phyloP scores from a whole-genome alignment of 2,113 vertebrate species.

The Cavia aperea region DNA sequence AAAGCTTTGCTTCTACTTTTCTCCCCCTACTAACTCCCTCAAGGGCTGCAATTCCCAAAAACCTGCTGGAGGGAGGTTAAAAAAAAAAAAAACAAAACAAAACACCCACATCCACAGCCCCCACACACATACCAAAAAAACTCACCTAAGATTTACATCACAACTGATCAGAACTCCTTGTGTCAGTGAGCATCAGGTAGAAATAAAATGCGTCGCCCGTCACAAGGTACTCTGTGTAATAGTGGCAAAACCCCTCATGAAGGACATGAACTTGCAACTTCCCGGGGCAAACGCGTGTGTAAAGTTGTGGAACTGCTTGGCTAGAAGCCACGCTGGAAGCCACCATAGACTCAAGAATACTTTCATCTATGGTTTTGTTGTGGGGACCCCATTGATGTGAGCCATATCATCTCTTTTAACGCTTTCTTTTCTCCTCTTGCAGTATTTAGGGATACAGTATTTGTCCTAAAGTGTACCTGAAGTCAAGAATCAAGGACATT shows the following conservation, averaged over 20 bases:
- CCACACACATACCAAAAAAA: background rate
- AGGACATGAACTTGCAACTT: slow-evolving; percentile 43
- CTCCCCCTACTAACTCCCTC: slow-evolving; percentile 50
- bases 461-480: background rate
- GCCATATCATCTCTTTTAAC: background rate
- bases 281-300: background rate
- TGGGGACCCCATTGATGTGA: background rate
- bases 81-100: background rate
- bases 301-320: slow-evolving; percentile 29
- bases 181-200: slow-evolving; percentile 2
- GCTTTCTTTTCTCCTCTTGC: background rate
- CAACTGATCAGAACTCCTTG: background rate
- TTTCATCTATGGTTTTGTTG: background rate
- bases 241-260: slow-evolving; percentile 35
- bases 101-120: background rate
- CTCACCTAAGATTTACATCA: slow-evolving; percentile 30
- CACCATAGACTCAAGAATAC: background rate
- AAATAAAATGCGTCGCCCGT: background rate
- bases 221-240: background rate
- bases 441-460: background rate
- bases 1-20: slow-evolving; percentile 75
- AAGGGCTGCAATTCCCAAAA: slow-evolving; percentile 55
- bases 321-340: slow-evolving; percentile 1
- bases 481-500: background rate
- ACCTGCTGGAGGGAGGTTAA: slow-evolving; percentile 44